These are phyloP conservation scores for Dasyurus viverrinus DNA, from an alignment of 2,113 vertebrate species.

Conservation along the genomic window DNA sequence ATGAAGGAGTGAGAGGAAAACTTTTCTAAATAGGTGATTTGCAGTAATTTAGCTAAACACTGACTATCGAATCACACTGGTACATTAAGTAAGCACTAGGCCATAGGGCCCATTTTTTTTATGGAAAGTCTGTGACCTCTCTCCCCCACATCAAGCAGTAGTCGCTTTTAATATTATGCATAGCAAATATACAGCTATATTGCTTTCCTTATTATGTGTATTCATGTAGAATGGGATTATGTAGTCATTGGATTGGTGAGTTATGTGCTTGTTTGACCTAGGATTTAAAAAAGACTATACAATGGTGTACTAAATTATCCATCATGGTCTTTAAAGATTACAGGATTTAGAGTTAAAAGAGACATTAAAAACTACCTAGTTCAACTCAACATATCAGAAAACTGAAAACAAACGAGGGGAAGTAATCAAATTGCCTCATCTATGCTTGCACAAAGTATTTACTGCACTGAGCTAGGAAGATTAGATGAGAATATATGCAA, in stretches of 20 bases:
- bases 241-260: not conserved
- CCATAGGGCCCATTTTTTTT: slow-evolving; percentile 68
- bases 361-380: not conserved
- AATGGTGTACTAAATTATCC: not conserved
- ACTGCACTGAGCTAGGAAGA: not conserved
- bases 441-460: not conserved
- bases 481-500: not conserved
- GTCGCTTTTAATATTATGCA: slow-evolving; percentile 44
- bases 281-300: not conserved
- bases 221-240: slow-evolving; percentile 55
- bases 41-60: slow-evolving; percentile 68
- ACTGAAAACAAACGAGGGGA: not conserved
- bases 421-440: not conserved
- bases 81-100: slow-evolving; percentile 66
- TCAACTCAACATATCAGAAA: not conserved
- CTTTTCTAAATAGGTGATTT: slow-evolving; percentile 74
- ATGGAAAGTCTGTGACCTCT: slow-evolving; percentile 52
- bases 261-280: not conserved
- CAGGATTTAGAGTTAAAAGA: not conserved
- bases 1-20: slow-evolving; percentile 61
- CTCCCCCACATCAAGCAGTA: slow-evolving; percentile 62
- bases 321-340: not conserved
- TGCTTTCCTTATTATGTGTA: not conserved
- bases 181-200: slow-evolving; percentile 33
- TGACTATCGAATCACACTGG: slow-evolving; percentile 27